Evolutionary conservation across 2,113 vertebrate genomes (phyloP), one percentile per base, ranked within the genome.

Genomic region (Gadus macrocephalus): DNA sequence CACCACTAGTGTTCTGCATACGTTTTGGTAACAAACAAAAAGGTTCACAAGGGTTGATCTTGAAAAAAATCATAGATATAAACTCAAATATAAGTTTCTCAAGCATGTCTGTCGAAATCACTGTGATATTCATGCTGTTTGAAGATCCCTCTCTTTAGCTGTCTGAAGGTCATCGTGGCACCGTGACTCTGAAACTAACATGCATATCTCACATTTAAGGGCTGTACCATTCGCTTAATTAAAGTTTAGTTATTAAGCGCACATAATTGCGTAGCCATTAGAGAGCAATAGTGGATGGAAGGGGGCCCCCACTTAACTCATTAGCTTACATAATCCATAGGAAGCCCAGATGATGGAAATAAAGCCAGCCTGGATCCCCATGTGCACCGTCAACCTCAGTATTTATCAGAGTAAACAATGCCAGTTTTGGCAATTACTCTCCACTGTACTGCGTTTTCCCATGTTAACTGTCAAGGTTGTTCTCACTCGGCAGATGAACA

Each of bases 341-440:
- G 69, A 68, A 73, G 75, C 66, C 63, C 75, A 83, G 70, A 73
- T 79, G 62, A 81, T 80, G 42, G 74, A 7, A 76, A 74, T 67
- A 79, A 80, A 67, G 68, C 78, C n/a, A 74, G 66, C 65, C 61
- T 76, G 60, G 67, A 70, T 75, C 64, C 74, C 68, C 49, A 12
- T 5, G 66, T 79, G 81, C 73, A 62, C 71, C 69, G 66, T 83
- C 77, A 72, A 66, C 67, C 66, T 56, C 77, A 81, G 79, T 80
- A 79, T 85, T 82, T 79, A 79, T 64, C 76, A 67, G 72, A n/a
- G 75, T 72, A 84, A 88, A 80, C 66, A 84, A 82, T 78, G 66
- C 78, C 65, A 68, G 78, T 77, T 86, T 82, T 68, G 70, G 53
- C 12, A 19, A 73, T 58, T 66, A 58, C 77, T 77, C 77, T 67